These are phyloP conservation scores for Apamea crenata DNA, from an alignment of 2,888 invertebrate genomes.

Conservation along the genomic window DNA sequence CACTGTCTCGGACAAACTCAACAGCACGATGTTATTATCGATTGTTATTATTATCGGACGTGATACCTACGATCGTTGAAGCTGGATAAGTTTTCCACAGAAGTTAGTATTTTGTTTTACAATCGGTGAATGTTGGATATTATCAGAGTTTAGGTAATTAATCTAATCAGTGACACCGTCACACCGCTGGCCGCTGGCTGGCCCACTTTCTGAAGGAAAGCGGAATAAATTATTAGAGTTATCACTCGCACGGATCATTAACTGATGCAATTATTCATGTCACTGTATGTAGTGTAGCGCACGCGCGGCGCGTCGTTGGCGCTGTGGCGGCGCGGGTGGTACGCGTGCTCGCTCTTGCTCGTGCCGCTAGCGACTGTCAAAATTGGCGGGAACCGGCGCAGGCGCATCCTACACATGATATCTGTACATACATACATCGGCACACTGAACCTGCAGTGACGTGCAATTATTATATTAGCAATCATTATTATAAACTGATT, in stretches of 20 bases:
- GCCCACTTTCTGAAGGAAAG: conserved; percentile 68
- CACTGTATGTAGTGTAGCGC: conserved; percentile 45
- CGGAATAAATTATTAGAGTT: conserved; percentile 65
- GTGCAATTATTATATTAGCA: conserved; percentile 5
- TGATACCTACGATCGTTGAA: conserved; percentile 2
- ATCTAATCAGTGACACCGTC: conserved; percentile 70
- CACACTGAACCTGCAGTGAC: neutral
- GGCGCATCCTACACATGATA: conserved; percentile 39
- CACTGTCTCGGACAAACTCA: neutral
- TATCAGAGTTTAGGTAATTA: conserved; percentile 32
- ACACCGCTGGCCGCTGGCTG: conserved; percentile 55
- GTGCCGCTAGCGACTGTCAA: conserved; percentile 75
- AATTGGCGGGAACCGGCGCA: conserved; percentile 74
- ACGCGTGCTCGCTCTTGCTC: conserved; percentile 68
- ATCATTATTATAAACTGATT: neutral
- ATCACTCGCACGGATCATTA: conserved; percentile 77
- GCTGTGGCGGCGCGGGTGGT: conserved; percentile 32
- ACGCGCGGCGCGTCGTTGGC: conserved; percentile 24
- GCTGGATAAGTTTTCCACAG: conserved; percentile 16
- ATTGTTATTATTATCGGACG: neutral
- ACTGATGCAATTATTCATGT: conserved; percentile 68
- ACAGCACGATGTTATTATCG: neutral
- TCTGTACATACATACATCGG: conserved; percentile 11
- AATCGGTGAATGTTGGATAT: conserved; percentile 8
- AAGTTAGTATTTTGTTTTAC: conserved; percentile 20